Evolutionary conservation across 2,888 invertebrate species (phyloP).

Genomic region (Cataglyphis livida): DNA sequence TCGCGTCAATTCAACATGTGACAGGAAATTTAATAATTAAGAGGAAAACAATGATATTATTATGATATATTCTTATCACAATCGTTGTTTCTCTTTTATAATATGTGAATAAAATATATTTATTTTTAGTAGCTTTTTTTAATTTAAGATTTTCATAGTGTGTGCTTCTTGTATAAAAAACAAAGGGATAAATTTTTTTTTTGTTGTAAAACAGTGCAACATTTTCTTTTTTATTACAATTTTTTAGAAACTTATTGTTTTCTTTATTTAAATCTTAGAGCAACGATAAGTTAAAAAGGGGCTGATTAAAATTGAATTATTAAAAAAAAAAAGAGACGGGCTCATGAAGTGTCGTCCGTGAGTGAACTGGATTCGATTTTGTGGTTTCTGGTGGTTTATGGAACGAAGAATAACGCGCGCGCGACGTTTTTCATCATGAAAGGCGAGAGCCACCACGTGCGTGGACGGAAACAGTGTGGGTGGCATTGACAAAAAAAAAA

Average conservation of each 20-base stretch:
- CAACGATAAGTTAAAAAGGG: background rate
- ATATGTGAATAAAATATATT: background rate
- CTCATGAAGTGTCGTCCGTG: background rate
- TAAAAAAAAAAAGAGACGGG: background rate
- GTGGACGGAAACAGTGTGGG: slow-evolving; percentile 4
- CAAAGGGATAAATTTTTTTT: background rate
- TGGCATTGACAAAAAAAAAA: background rate
- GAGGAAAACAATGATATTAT: background rate
- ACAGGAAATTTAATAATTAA: background rate
- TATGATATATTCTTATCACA: background rate
- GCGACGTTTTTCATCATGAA: slow-evolving; percentile 19
- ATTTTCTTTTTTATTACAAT: background rate
- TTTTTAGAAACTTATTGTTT: background rate
- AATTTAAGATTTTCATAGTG: background rate
- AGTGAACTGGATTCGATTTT: slow-evolving; percentile 11
- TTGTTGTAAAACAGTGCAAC: background rate
- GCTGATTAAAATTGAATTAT: background rate
- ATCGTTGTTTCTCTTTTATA: background rate
- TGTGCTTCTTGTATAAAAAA: background rate
- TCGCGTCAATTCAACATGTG: background rate
- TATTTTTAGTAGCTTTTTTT: background rate
- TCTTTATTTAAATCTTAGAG: slow-evolving; percentile 3
- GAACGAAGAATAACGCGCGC: background rate
- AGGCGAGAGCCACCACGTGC: slow-evolving; percentile 20
- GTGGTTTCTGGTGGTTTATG: background rate